These are phyloP conservation scores for Rotaria macrura DNA, from an alignment of 2,888 invertebrate genomes.

Conservation along the genomic window DNA sequence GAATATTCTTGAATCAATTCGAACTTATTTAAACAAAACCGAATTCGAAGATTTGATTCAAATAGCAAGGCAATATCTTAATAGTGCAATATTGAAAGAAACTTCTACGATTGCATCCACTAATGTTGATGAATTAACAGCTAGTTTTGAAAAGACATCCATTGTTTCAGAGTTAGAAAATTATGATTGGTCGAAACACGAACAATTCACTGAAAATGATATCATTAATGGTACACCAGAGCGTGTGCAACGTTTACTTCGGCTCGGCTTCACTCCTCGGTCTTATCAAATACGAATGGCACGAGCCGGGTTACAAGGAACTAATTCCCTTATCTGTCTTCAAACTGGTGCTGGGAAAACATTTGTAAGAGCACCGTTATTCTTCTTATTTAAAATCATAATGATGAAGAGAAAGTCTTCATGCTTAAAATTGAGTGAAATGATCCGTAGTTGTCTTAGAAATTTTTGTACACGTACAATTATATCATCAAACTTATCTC, in stretches of 20 bases:
- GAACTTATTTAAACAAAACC: not conserved
- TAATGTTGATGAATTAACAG: not conserved
- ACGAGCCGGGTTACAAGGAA: not conserved
- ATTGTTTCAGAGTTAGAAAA: not conserved
- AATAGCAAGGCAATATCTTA: not conserved
- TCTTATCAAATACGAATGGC: not conserved
- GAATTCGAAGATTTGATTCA: not conserved
- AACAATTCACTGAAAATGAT: not conserved
- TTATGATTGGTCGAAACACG: constrained; percentile 7
- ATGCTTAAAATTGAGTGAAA: no score
- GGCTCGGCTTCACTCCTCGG: not conserved
- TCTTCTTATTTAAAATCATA: no score
- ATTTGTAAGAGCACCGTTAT: not conserved
- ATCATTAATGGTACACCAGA: not conserved
- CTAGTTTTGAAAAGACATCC: not conserved
- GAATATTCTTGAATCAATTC: not conserved
- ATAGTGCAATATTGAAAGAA: not conserved
- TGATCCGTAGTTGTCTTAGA: no score
- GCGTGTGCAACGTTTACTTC: not conserved
- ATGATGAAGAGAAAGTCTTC: no score
- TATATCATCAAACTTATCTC: no score
- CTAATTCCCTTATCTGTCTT: not conserved
- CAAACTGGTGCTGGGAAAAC: constrained; percentile 15
- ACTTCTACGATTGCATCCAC: not conserved
- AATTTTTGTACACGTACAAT: no score